phyloP scores from a whole-genome alignment of 2,113 vertebrate genomes.

The Thryonomys swinderianus region DNA sequence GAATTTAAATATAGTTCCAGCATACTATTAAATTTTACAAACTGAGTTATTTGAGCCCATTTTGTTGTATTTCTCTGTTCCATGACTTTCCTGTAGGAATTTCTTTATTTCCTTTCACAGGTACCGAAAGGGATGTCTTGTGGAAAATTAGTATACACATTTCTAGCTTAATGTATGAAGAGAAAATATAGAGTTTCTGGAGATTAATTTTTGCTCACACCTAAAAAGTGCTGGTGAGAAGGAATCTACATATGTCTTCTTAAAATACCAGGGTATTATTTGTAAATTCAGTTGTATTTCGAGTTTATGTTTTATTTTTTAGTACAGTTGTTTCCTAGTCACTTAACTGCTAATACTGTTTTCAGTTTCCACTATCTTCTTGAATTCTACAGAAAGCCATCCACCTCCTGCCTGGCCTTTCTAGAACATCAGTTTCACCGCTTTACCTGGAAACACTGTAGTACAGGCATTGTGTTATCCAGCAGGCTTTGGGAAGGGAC shows the following conservation, averaged over 20 bases:
- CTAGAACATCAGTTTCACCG: neutral
- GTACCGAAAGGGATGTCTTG: neutral
- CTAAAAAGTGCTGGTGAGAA: neutral
- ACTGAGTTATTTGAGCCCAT: neutral
- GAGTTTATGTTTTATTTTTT: neutral
- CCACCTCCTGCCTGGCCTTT: neutral
- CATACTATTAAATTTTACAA: slow-evolving; percentile 10
- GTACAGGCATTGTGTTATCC: neutral
- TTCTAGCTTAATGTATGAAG: slow-evolving; percentile 24
- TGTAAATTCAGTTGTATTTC: neutral
- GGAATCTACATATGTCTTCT: neutral
- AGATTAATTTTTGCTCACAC: slow-evolving; percentile 36
- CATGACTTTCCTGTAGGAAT: neutral
- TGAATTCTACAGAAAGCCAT: neutral
- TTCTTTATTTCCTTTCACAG: slow-evolving; percentile 21
- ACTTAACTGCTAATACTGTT: neutral
- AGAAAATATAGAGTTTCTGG: neutral
- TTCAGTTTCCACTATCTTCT: slow-evolving; percentile 5
- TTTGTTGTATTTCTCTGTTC: slow-evolving; percentile 6
- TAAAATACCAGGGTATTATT: neutral
- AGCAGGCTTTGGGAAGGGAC: neutral
- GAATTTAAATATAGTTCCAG: slow-evolving; percentile 5
- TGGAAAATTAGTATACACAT: neutral
- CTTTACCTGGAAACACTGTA: neutral
- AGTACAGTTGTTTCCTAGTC: neutral